A percentile compares a stretch with the other conserved stretches of the same genome.
Evolutionary conservation across 2,113 vertebrate genomes (phyloP).

Genomic region (Chloropsis hardwickii): DNA sequence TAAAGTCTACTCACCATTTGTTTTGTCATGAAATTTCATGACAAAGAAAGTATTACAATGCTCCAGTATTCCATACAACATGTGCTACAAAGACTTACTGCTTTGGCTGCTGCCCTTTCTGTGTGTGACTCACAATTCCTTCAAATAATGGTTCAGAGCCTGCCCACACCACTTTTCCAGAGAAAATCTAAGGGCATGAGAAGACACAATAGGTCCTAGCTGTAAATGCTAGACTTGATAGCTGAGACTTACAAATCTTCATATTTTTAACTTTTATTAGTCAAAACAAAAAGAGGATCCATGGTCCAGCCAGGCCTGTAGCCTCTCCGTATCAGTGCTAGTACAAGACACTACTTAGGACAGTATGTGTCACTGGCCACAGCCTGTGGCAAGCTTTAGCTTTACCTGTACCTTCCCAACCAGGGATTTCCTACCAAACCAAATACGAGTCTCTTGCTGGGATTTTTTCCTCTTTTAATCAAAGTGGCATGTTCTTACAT

Average conservation of each 20-base stretch:
- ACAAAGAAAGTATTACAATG: background rate
- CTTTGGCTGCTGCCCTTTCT: background rate
- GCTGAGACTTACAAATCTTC: background rate
- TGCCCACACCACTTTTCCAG: background rate
- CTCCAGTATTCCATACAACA: background rate
- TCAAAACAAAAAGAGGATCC: background rate
- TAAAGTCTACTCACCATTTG: background rate
- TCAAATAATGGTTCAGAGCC: background rate
- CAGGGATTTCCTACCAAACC: background rate
- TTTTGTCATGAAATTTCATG: background rate
- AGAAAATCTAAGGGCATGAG: background rate
- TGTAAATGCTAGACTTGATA: background rate
- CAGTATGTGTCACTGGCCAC: background rate
- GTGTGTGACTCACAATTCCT: background rate
- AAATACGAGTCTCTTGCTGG: background rate
- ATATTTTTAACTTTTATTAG: background rate
- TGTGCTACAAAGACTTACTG: background rate
- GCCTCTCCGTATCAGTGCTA: background rate
- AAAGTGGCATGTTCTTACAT: background rate
- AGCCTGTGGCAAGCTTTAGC: background rate
- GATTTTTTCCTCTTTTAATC: background rate
- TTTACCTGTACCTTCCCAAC: background rate
- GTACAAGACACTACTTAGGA: background rate
- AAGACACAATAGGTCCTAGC: background rate
- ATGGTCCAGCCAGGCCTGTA: background rate